phyloP scores from a whole-genome alignment of 2,797 vertebrate species.

The Heterohyrax brucei region DNA sequence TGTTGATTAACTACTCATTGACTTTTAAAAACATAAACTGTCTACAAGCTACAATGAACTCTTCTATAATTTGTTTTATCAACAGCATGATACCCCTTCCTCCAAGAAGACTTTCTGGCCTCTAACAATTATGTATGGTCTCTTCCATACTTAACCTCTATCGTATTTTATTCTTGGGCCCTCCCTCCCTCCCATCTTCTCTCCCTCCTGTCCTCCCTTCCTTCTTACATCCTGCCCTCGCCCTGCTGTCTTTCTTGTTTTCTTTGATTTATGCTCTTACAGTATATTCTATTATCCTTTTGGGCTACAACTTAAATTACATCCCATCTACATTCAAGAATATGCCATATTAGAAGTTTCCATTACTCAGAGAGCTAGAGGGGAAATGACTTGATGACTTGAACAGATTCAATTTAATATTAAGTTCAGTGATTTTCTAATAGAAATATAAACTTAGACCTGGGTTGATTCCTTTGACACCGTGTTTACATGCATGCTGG shows the following conservation, averaged over 20 bases:
- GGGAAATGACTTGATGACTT: neutral
- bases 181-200: no score
- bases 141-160: neutral
- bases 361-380: neutral
- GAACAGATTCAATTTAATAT: neutral
- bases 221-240: no score
- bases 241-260: conserved; percentile 24
- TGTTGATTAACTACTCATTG: conserved; percentile 5
- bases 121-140: neutral
- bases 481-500: neutral
- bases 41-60: neutral
- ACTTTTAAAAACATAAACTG: conserved; percentile 11
- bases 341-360: neutral
- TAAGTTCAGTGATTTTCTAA: neutral
- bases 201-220: no score
- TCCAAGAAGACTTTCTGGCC: neutral
- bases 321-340: neutral
- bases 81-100: neutral
- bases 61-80: neutral
- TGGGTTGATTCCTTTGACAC: conserved; percentile 1
- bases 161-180: neutral
- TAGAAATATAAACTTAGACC: neutral
- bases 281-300: neutral
- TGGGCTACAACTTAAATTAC: neutral
- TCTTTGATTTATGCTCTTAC: neutral